Base-by-base conservation (phyloP, 2,797 vertebrate species). In the Nasua narica region DNA sequence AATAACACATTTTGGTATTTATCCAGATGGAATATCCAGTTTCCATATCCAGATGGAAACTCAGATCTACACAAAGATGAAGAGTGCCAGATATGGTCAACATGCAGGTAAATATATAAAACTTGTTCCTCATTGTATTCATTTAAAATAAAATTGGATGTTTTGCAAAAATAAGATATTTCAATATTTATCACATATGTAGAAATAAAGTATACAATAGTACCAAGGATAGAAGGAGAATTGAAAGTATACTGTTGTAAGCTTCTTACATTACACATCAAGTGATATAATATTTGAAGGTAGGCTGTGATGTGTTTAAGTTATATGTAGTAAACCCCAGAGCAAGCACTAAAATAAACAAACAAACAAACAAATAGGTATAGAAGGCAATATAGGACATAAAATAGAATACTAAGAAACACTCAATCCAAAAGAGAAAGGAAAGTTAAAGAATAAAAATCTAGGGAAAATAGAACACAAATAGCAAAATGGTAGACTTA, bases 391-490 rank as follows among this genome's bases (percentile, higher is more conserved):
- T 27, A 79, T 72, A 48, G 46, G 21, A 69, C 40, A 94, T 69
- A 83, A 82, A 81, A 23, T 74, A 65, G 48, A 84, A 56, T 52
- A 78, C 56, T 79, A 93, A 91, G 25, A 93, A 93, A 60, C 91
- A 82, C 4, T 87, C 52, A 81, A 48, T 50, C 29, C 27, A 90
- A 67, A 83, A 65, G n/a, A 91, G 27, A 82, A 76, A 72, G 10
- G 76, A 84, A 92, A 54, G 69, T 25, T 65, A 62, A 79, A 84
- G 23, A 46, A 81, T 88, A 27, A 62, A 78, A 85, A 79, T 69
- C n/a, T 35, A 40, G 43, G 6, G 43, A 70, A 95, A 92, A 67
- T 40, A 48, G 32, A 67, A 74, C 43, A 95, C 7, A 43, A 74
- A 48, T 91, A 93, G 27, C 21, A 79, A 91, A 7, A 78, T 69